phyloP scores from a whole-genome alignment of 1,140 invertebrate genomes.

The Drosophila jambulina region DNA sequence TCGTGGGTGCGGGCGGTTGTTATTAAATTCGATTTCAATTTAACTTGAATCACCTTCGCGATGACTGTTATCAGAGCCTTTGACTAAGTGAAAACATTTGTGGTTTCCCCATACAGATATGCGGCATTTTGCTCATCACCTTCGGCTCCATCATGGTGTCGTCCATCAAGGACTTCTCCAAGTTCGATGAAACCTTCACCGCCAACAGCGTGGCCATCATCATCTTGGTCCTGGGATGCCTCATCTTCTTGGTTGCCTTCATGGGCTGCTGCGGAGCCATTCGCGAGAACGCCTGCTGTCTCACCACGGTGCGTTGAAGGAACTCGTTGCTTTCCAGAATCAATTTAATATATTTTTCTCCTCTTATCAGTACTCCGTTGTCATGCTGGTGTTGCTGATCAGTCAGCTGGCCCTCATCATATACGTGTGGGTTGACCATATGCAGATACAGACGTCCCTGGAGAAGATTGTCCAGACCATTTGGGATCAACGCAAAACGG shows the following conservation, averaged over 20 bases:
- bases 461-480: constrained; percentile 84
- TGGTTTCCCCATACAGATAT: constrained; percentile 86
- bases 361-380: constrained; percentile 87
- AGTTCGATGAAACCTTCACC: constrained; percentile 85
- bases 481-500: constrained; percentile 62
- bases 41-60: constrained; percentile 16
- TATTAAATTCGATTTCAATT: constrained; percentile 2
- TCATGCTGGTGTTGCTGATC: constrained; percentile 88
- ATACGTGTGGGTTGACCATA: constrained; percentile 86
- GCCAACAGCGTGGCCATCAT: constrained; percentile 87
- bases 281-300: constrained; percentile 92
- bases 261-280: constrained; percentile 94
- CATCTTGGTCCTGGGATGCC: constrained; percentile 89
- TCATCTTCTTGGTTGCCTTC: constrained; percentile 92
- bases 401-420: constrained; percentile 88
- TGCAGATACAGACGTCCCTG: constrained; percentile 85
- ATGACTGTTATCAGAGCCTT: constrained; percentile 13
- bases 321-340: not conserved
- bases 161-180: constrained; percentile 85
- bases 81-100: constrained; percentile 28
- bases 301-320: constrained; percentile 88
- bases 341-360: not conserved
- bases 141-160: constrained; percentile 87
- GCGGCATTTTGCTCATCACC: constrained; percentile 87
- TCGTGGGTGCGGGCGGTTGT: constrained; percentile 3